Evolutionary conservation across 2,797 vertebrate species (phyloP), one percentile per base, ranked within the genome.

Genomic region (Antrozous pallidus): DNA sequence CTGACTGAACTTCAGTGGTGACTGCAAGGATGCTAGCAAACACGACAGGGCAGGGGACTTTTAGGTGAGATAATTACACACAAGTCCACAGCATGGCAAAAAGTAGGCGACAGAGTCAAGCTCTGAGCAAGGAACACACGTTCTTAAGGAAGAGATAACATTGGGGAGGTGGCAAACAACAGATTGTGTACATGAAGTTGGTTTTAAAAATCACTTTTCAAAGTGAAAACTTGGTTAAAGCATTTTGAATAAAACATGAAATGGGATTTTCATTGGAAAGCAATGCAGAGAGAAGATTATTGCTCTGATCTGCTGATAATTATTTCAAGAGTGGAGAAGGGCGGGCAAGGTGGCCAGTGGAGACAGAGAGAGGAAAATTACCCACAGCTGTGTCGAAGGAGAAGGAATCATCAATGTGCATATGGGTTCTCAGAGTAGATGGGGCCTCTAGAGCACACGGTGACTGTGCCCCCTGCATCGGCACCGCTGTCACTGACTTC

Each of bases 401-500:
- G 38, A 54, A 87, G 31, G 5, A 33, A 8, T 0, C 45, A 5
- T n/a, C 2, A 14, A n/a, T 16, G 1, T 18, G 54, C 11, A 26
- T 56, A 28, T 73, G 36, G 7, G 36, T 56, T 79, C 17, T 47
- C n/a, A 20, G 10, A 67, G 49, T 3, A 38, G 14, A 36, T 56
- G 3, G 33, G 12, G 81, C 1, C 13, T 10, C 2, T 9, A 11
- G 0, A 0, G 1, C n/a, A 28, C 8, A 2, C 26, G n/a, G 0
- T 8, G 17, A 18, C 61, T 24, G 1, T 9, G 3, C 22, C 17
- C 0, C 3, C 33, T 10, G 8, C 1, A 9, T 67, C 24, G 6
- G 5, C 8, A 9, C 16, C 28, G 6, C 0, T 18, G 1, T 45
- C 20, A 58, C 54, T 5, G 51, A 42, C 22, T 42, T 49, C 26